A percentile compares a stretch with the other conserved stretches of the same genome.
These are phyloP conservation scores for Sarcophaga caerulescens DNA, from an alignment of 2,888 invertebrate genomes.

Conservation along the genomic window DNA sequence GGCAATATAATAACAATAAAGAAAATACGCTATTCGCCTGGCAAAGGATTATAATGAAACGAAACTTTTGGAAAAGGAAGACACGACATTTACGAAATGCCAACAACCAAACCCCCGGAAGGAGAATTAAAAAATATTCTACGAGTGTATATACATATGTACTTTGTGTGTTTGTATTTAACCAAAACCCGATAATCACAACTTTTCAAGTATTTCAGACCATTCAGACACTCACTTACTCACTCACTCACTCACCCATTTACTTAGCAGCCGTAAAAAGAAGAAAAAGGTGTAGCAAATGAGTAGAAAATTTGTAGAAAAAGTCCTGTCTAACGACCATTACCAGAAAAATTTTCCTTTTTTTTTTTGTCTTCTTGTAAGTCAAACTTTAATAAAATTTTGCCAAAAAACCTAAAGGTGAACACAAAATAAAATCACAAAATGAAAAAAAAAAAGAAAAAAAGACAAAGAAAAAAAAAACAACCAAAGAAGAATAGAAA, in stretches of 20 bases:
- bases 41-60: slow-evolving; percentile 52
- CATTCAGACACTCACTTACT: slow-evolving; percentile 53
- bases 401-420: slow-evolving; percentile 57
- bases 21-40: slow-evolving; percentile 34
- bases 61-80: slow-evolving; percentile 47
- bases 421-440: background rate
- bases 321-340: slow-evolving; percentile 59
- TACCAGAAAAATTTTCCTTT: slow-evolving; percentile 42
- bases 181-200: slow-evolving; percentile 44
- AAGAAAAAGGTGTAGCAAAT: background rate
- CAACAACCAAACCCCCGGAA: background rate
- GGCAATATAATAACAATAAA: slow-evolving; percentile 46
- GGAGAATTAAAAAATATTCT: background rate
- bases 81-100: slow-evolving; percentile 55
- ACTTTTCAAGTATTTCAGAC: slow-evolving; percentile 60
- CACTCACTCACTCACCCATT: slow-evolving; percentile 44
- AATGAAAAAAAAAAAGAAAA: background rate
- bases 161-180: slow-evolving; percentile 4
- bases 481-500: background rate
- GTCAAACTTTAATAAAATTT: slow-evolving; percentile 52
- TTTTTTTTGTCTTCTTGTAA: slow-evolving; percentile 17
- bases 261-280: background rate
- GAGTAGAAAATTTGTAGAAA: background rate
- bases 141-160: background rate
- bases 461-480: too few species aligned